Base-by-base conservation (phyloP, 2,113 vertebrate genomes). In the Ochotona curzoniae region DNA sequence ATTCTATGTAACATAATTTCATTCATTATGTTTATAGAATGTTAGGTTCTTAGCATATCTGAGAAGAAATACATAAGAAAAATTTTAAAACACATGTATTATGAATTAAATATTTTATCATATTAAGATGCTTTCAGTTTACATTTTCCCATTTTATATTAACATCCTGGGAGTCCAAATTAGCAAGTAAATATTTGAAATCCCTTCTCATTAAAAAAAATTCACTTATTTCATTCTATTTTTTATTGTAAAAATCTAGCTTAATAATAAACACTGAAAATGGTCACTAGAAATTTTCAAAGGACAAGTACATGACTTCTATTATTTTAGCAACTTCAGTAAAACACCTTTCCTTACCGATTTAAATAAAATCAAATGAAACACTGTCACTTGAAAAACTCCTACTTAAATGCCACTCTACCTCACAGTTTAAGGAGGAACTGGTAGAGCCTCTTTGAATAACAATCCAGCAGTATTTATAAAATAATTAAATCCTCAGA, bases 221-320 rank as follows among this genome's bases (percentile, higher is more conserved):
- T 17, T 44, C 38, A 44, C 26, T 79, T 83, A 78, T 60, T 51
- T 84, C 83, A 51, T 82, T 30, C n/a, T 79, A 57, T 71, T 76
- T 63, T 11, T 9, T 1, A 35, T 76, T 49, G 61, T 90, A 83
- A 90, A 92, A 35, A 23, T 30, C 38, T 71, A 91, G 20, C 57
- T 76, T 67, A 49, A 38, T 90, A 83, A 67, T 87, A 93, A 93
- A 66, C 30, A 28, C 30, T 84, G 3, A 93, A 92, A 25, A 71
- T 35, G 89, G 20, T 90, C 15, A 84, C 30, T 51, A 71, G 23
- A 89, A 89, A 87, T 75, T 87, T 93, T n/a, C 67, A 80, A 83
- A 95, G 54, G 30, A 18, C 90, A 95, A 94, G 74, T 89, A 93
- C 70, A 3, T 81, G 61, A 92, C 28, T 89, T 86, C 23, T 89